phyloP scores from a whole-genome alignment of 2,113 vertebrate species.

The Silurus meridionalis region DNA sequence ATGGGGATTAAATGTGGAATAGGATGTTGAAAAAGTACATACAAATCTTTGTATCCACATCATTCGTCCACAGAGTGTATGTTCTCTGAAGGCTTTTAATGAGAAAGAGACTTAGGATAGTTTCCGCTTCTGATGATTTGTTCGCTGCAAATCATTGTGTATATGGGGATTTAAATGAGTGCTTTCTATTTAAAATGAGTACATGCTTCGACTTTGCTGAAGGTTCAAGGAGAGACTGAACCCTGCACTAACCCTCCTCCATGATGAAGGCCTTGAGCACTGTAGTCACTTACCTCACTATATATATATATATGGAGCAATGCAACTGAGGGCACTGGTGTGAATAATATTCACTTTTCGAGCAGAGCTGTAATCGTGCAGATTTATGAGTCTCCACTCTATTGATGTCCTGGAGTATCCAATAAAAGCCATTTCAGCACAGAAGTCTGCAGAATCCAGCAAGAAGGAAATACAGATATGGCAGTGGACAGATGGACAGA shows the following conservation, averaged over 20 bases:
- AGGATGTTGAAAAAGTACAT: no score
- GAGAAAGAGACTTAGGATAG: background rate
- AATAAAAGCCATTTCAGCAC: constrained; percentile 66
- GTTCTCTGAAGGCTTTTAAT: background rate
- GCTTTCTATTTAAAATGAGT: background rate
- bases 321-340: constrained; percentile 59
- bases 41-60: no score
- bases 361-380: constrained; percentile 66
- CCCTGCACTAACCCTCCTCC: constrained; percentile 20
- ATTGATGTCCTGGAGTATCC: constrained; percentile 65
- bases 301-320: constrained; percentile 60
- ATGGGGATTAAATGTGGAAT: no score
- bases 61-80: background rate
- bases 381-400: constrained; percentile 69
- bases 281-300: constrained; percentile 48
- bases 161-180: background rate
- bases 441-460: constrained; percentile 57
- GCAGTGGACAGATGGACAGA: background rate
- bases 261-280: constrained; percentile 31
- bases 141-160: background rate
- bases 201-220: background rate
- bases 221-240: constrained; percentile 24
- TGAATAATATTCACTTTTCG: constrained; percentile 61
- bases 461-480: constrained; percentile 56
- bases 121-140: background rate